Base-by-base conservation (phyloP, 2,888 invertebrate genomes). In the Eristalis pertinax region DNA sequence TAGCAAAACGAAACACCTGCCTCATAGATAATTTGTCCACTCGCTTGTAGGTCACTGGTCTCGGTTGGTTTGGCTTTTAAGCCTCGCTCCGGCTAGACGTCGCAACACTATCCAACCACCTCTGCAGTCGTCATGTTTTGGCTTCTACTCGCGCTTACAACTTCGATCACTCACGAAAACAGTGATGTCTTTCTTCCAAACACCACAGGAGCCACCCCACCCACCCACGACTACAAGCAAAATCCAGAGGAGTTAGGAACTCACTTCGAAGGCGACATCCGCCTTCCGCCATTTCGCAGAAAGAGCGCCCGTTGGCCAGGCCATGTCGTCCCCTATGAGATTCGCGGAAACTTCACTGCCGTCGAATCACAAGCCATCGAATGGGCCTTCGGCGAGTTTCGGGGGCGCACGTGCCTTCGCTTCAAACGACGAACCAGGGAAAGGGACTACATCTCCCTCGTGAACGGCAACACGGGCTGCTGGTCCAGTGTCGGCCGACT, bases 161-260 rank as follows among this genome's bases (percentile, higher is more conserved):
- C 43, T 2, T 13, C 13, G 13, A 4, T n/a, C 41, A 2, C 41
- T 15, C n/a, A 4, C 41, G 4, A 5, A 2, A 29, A 11, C 11
- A 1, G 10, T 10, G 13, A 38, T 38, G 35, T 1, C 11, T 5
- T n/a, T n/a, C 43, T n/a, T n/a, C 43, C 5, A 15, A n/a, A n/a
- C 43, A 38, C 38, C 8, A 1, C 38, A 38, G 38, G 2, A 10
- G 38, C 13, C 38, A 8, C 2, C 38, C 38, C 38, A 38, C 1
- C 13, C 38, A 81, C 78, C 15, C 13, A 63, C 0, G 50, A 85
- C 3, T 90, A 85, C 0, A 41, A 58, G 0, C 93, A 94, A 88
- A 97, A 97, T 91, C 97, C 97, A 0, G 97, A 97, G 91, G 97
- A 97, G 91, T 92, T 96, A 90, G 96, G 97, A 0, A 94, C 94